phyloP scores from a whole-genome alignment of 2,888 invertebrate species.

The Hoplodrina blanda region DNA sequence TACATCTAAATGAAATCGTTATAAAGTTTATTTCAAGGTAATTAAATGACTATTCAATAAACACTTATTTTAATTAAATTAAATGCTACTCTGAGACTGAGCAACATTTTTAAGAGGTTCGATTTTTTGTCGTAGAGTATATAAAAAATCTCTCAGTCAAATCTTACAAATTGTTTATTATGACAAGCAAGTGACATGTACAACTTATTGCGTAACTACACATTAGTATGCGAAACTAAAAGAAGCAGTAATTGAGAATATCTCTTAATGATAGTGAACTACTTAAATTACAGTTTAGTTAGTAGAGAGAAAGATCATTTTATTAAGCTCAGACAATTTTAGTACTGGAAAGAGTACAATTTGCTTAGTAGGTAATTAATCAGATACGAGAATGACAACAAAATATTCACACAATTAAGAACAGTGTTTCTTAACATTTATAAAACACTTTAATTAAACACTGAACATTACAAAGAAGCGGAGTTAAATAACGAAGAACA shows the following conservation, averaged over 20 bases:
- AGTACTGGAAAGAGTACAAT: slow-evolving; percentile 20
- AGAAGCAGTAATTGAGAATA: slow-evolving; percentile 2
- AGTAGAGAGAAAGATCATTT: neutral
- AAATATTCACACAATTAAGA: slow-evolving; percentile 6
- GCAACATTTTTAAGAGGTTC: too few species aligned
- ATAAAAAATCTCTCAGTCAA: neutral
- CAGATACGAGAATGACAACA: neutral
- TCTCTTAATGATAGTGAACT: slow-evolving; percentile 14
- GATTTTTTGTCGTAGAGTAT: too few species aligned
- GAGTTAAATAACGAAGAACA: slow-evolving; percentile 9
- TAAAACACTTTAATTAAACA: neutral
- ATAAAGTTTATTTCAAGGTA: too few species aligned
- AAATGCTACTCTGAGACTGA: too few species aligned
- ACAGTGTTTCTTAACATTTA: neutral
- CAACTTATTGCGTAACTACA: neutral
- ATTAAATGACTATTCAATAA: too few species aligned
- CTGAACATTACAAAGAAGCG: neutral
- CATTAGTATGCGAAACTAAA: slow-evolving; percentile 15
- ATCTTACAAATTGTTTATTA: slow-evolving; percentile 1
- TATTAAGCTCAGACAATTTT: slow-evolving; percentile 2
- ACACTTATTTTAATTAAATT: too few species aligned
- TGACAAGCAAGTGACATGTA: neutral
- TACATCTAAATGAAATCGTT: too few species aligned
- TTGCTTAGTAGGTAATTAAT: slow-evolving; percentile 15
- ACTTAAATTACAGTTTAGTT: neutral